Conservation (phyloP, 37 sponge, comb jelly and placozoan genomes). For the Hexactinellida sp. region DNA sequence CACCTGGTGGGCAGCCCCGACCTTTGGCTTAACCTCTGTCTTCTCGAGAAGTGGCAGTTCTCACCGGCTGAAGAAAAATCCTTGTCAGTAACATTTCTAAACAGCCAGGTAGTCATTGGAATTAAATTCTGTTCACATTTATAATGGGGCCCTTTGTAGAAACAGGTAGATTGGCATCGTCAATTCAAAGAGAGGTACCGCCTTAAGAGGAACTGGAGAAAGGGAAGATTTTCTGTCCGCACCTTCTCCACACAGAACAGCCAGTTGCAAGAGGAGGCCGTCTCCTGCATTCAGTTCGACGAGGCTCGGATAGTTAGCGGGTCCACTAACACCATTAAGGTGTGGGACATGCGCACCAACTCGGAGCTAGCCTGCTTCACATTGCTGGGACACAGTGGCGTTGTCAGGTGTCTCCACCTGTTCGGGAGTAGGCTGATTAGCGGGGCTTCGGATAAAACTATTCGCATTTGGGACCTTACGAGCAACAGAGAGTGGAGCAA, state of each 20-base stretch:
- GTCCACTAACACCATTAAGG: conserved; percentile 90
- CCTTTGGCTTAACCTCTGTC: conserved; percentile 52
- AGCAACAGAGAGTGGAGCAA: conserved; percentile 1
- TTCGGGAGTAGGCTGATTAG: conserved; percentile 77
- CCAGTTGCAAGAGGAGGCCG: conserved; percentile 32
- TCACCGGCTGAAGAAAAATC: conserved; percentile 20
- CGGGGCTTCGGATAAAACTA: conserved; percentile 83
- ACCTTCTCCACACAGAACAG: conserved; percentile 37
- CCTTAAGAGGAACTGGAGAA: conserved; percentile 80
- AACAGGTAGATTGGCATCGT: conserved; percentile 54
- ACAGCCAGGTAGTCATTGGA: not conserved
- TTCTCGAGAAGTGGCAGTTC: conserved; percentile 43
- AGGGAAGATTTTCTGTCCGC: conserved; percentile 74
- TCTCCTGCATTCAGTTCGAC: conserved; percentile 95
- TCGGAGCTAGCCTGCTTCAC: conserved; percentile 88
- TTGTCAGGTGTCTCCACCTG: conserved; percentile 84
- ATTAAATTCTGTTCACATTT: not conserved
- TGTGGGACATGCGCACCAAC: conserved; percentile 94
- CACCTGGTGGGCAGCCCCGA: conserved; percentile 23
- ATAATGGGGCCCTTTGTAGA: not conserved
- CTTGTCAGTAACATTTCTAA: not conserved
- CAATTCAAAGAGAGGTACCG: conserved; percentile 82
- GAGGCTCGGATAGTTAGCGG: conserved; percentile 84
- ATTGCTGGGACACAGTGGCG: conserved; percentile 82
- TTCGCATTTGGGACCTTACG: conserved; percentile 25